These are phyloP conservation scores for Liodrosophila aerea DNA, from an alignment of 2,888 invertebrate species.

Conservation along the genomic window DNA sequence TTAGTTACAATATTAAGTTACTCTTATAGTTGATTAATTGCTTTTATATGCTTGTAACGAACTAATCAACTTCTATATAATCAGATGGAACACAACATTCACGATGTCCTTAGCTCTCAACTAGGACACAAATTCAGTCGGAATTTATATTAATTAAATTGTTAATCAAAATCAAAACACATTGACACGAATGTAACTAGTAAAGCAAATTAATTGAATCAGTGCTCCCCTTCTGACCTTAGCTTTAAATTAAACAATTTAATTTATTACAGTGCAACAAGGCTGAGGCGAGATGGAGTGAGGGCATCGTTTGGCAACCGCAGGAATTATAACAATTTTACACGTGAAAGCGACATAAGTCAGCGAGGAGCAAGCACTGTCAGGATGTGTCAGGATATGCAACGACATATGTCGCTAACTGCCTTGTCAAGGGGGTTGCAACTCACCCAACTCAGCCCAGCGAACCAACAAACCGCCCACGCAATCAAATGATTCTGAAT, in stretches of 20 bases:
- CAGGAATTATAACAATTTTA: conserved; percentile 80
- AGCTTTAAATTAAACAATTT: conserved; percentile 50
- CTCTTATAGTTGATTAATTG: too few species aligned
- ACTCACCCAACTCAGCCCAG: conserved; percentile 20
- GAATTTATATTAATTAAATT: too few species aligned
- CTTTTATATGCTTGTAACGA: too few species aligned
- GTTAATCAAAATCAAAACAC: conserved; percentile 3
- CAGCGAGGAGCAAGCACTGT: conserved; percentile 47
- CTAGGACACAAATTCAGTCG: too few species aligned
- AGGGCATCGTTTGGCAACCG: conserved; percentile 58
- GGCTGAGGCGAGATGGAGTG: background rate
- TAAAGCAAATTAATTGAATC: conserved; percentile 70
- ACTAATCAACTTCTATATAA: too few species aligned
- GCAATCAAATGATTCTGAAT: conserved; percentile 80
- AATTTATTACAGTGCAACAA: conserved; percentile 60
- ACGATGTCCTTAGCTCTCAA: too few species aligned
- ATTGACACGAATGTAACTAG: too few species aligned
- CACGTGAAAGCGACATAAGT: conserved; percentile 81
- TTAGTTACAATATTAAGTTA: too few species aligned
- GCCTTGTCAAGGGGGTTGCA: conserved; percentile 29
- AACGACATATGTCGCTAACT: conserved; percentile 76
- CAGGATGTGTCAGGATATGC: conserved; percentile 64
- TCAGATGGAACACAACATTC: too few species aligned
- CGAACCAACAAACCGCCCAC: conserved; percentile 75
- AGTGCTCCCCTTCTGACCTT: too few species aligned